Conservation (phyloP, 2,888 invertebrate species). For the Pyrocoelia pectoralis region DNA sequence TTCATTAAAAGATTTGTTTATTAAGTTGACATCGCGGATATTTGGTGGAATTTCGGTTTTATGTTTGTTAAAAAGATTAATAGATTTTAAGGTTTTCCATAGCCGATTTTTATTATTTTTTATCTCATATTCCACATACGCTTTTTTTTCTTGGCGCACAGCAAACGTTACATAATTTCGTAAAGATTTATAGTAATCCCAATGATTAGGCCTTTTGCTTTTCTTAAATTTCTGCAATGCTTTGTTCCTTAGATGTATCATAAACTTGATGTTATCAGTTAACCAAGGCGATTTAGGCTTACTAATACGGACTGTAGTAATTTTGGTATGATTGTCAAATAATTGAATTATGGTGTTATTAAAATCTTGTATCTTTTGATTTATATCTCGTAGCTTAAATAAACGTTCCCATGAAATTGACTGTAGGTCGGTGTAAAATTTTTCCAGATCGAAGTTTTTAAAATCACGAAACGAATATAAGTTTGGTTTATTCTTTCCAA, state of each 20-base stretch:
- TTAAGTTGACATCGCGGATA: not conserved
- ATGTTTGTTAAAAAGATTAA: not conserved
- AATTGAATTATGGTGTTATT: too few species aligned
- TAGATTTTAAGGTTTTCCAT: not conserved
- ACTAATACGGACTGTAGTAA: not conserved
- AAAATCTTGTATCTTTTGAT: not conserved
- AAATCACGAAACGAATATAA: too few species aligned
- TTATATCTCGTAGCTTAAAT: too few species aligned
- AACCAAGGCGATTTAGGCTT: not conserved
- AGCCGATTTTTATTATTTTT: not conserved
- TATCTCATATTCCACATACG: not conserved
- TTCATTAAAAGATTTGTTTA: not conserved
- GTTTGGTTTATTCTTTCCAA: too few species aligned
- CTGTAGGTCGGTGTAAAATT: not conserved
- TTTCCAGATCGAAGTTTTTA: too few species aligned
- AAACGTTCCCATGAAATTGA: not conserved
- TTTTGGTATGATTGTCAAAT: not conserved
- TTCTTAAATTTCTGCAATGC: not conserved
- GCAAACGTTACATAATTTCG: slow-evolving; percentile 1
- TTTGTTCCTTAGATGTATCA: not conserved
- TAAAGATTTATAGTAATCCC: slow-evolving; percentile 8
- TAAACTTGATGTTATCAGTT: not conserved
- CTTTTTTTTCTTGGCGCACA: not conserved
- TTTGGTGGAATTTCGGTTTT: not conserved
- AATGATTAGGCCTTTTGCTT: not conserved